These are phyloP conservation scores for Diplazon laetatorius DNA, from an alignment of 2,888 invertebrate species.

Conservation along the genomic window DNA sequence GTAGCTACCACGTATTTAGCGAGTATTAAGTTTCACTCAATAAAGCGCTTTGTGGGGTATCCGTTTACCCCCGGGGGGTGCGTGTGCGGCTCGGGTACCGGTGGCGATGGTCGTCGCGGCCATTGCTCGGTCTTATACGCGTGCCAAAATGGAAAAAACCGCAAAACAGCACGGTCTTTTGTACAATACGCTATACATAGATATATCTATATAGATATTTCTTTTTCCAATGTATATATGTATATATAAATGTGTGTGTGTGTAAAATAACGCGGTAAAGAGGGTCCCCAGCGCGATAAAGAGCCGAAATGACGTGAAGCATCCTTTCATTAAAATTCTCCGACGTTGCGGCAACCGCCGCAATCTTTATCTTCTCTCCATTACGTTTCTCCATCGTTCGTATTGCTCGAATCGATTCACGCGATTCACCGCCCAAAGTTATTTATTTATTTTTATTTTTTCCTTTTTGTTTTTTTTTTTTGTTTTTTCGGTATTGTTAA, in stretches of 20 bases:
- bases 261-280: conserved; percentile 72
- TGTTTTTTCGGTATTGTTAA: too few species aligned
- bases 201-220: not conserved
- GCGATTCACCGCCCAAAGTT: conserved; percentile 22
- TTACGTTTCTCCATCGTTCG: not conserved
- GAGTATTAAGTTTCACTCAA: conserved; percentile 80
- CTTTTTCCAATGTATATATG: not conserved
- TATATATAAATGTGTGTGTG: conserved; percentile 63
- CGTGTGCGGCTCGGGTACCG: conserved; percentile 36
- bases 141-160: conserved; percentile 66
- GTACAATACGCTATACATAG: not conserved
- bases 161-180: conserved; percentile 46
- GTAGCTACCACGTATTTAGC: conserved; percentile 77
- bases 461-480: too few species aligned
- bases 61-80: conserved; percentile 76
- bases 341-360: not conserved
- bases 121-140: conserved; percentile 44
- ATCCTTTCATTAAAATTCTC: conserved; percentile 47
- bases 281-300: not conserved
- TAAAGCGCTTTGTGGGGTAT: conserved; percentile 81
- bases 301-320: not conserved
- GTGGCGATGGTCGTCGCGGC: conserved; percentile 10
- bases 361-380: conserved; percentile 14
- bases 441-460: not conserved
- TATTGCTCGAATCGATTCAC: conserved; percentile 23